These are phyloP conservation scores for Euphydryas editha DNA, from an alignment of 2,888 invertebrate genomes.

Conservation along the genomic window DNA sequence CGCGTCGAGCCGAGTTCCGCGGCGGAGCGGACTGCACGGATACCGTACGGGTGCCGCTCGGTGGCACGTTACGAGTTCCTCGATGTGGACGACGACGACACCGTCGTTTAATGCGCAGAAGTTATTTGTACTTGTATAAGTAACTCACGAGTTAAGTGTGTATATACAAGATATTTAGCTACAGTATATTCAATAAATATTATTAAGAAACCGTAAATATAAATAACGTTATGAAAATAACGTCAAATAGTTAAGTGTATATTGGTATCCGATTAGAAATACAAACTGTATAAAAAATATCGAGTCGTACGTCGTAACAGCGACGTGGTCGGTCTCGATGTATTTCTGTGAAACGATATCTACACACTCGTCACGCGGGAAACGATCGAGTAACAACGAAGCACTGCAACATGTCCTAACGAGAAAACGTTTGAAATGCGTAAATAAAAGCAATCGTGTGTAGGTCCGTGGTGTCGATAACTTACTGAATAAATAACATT, in stretches of 20 bases:
- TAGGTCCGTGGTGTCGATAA: not conserved
- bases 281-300: constrained; percentile 1
- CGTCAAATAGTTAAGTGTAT: not conserved
- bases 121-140: no score
- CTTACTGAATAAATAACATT: constrained; percentile 22
- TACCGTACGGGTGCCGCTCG: no score
- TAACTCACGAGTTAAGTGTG: no score
- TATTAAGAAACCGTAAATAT: not conserved
- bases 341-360: not conserved
- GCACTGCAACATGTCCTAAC: not conserved
- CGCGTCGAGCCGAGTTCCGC: no score
- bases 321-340: not conserved
- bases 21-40: no score
- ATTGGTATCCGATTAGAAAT: not conserved
- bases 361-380: not conserved
- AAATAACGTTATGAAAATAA: not conserved
- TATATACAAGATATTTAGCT: no score
- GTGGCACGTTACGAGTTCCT: no score
- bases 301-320: not conserved
- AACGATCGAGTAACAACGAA: not conserved
- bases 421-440: constrained; percentile 18
- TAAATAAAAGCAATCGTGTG: constrained; percentile 21
- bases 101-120: no score
- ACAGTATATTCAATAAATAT: not conserved
- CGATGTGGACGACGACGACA: no score